phyloP scores from a whole-genome alignment of 2,797 vertebrate genomes.

The Ctenosaura bakeri region DNA sequence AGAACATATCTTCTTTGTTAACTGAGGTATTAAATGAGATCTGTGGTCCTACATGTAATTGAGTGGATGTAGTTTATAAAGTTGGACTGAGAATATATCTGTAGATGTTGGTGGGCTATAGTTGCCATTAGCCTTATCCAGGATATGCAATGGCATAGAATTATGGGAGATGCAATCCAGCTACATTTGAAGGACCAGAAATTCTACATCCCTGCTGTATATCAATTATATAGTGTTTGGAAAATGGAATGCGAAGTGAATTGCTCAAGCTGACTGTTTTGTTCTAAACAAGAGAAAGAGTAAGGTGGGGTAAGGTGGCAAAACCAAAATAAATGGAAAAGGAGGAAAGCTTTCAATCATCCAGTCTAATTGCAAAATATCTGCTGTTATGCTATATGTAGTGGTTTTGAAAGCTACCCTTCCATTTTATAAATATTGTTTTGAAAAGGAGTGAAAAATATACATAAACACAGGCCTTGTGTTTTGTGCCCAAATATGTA shows the following conservation, averaged over 20 bases:
- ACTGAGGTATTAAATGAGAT: too few relatives aligned
- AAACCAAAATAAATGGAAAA: background rate
- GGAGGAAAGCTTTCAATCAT: background rate
- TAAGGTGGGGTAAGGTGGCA: too few relatives aligned
- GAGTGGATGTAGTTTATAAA: too few relatives aligned
- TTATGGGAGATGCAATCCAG: background rate
- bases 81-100: too few relatives aligned
- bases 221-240: background rate
- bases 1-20: too few relatives aligned
- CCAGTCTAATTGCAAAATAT: background rate
- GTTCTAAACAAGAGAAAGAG: background rate
- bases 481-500: background rate
- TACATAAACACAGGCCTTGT: slow-evolving; percentile 5
- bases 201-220: background rate
- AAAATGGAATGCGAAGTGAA: background rate
- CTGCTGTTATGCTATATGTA: background rate
- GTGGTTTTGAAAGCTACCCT: background rate
- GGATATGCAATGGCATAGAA: background rate
- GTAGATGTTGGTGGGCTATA: background rate
- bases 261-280: background rate
- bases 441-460: background rate
- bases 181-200: background rate
- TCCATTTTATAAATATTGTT: background rate
- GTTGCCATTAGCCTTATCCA: background rate
- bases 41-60: too few relatives aligned